These are phyloP conservation scores for Pachydiplax longipennis DNA, from an alignment of 2,888 invertebrate genomes.

Conservation along the genomic window DNA sequence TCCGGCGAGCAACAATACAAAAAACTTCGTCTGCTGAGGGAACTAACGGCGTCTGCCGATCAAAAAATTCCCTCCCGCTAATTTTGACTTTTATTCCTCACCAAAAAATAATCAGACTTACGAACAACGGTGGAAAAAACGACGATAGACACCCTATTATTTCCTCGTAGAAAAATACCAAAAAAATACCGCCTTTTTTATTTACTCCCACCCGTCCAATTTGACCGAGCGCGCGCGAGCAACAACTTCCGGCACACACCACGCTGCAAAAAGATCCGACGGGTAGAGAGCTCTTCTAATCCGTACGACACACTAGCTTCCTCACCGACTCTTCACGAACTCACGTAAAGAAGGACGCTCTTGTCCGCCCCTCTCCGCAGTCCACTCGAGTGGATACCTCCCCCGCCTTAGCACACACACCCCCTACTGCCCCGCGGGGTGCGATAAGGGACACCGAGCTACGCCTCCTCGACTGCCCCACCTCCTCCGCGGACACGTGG, in stretches of 20 bases:
- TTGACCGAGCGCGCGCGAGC: not conserved
- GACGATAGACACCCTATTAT: not conserved
- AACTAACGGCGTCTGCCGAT: not conserved
- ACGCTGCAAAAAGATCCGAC: not conserved
- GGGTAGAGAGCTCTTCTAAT: not conserved
- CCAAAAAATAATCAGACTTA: not conserved
- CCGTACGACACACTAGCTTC: constrained; percentile 14
- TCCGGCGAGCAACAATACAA: not conserved
- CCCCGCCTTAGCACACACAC: constrained; percentile 5
- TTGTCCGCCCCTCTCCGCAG: constrained; percentile 25
- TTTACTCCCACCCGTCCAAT: not conserved
- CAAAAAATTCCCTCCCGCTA: not conserved
- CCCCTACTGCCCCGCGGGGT: not conserved
- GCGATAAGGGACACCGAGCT: not conserved
- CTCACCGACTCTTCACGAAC: constrained; percentile 42
- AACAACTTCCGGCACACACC: not conserved
- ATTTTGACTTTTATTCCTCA: not conserved
- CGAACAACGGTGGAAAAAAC: not conserved
- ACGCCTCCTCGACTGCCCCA: not conserved
- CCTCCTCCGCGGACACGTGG: constrained; percentile 37
- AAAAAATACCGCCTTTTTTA: not conserved
- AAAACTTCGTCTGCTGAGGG: not conserved
- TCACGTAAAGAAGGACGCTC: constrained; percentile 36
- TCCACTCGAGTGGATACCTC: constrained; percentile 27
- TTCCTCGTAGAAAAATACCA: constrained; percentile 14